Percentiles rank a stretch among this genome's conserved stretches.
phyloP scores from a whole-genome alignment of 2,797 vertebrate species.

The Adrianichthys oophorus region DNA sequence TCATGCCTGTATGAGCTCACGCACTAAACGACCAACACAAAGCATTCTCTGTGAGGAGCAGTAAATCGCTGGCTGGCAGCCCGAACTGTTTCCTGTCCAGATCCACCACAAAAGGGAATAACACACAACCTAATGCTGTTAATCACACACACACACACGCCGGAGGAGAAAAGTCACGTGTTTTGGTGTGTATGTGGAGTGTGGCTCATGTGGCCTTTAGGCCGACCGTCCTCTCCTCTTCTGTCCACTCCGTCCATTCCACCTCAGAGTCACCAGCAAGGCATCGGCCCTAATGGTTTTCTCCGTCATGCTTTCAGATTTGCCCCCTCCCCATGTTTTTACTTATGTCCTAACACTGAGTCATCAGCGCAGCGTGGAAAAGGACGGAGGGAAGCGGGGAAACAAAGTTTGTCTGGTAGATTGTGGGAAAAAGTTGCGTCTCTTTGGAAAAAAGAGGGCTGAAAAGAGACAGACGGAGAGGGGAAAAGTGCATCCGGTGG shows the following conservation, averaged over 20 bases:
- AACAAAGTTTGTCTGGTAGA: slow-evolving; percentile 15
- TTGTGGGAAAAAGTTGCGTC: slow-evolving; percentile 61
- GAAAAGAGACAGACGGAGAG: slow-evolving; percentile 38
- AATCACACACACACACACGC: slow-evolving; percentile 57
- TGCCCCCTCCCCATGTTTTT: slow-evolving; percentile 11
- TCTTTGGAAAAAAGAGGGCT: slow-evolving; percentile 27
- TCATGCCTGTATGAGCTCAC: slow-evolving; percentile 35
- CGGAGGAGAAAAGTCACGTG: slow-evolving; percentile 45
- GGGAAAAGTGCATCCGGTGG: slow-evolving; percentile 68
- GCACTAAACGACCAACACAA: slow-evolving; percentile 66
- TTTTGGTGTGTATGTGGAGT: slow-evolving; percentile 18
- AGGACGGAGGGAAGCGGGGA: background rate
- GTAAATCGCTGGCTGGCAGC: slow-evolving; percentile 69
- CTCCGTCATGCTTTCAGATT: slow-evolving; percentile 49
- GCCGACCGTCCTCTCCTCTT: slow-evolving; percentile 45
- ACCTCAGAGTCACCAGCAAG: slow-evolving; percentile 69
- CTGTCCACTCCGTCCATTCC: slow-evolving; percentile 39
- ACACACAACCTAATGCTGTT: slow-evolving; percentile 66
- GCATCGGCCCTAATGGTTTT: slow-evolving; percentile 68
- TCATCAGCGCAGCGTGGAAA: slow-evolving; percentile 50
- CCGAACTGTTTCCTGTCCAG: slow-evolving; percentile 75
- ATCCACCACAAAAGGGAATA: slow-evolving; percentile 74
- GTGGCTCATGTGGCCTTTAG: slow-evolving; percentile 57
- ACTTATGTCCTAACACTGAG: slow-evolving; percentile 59
- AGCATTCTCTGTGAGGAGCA: slow-evolving; percentile 77